phyloP scores from a whole-genome alignment of 2,888 invertebrate species.

The Endomychus coccineus region DNA sequence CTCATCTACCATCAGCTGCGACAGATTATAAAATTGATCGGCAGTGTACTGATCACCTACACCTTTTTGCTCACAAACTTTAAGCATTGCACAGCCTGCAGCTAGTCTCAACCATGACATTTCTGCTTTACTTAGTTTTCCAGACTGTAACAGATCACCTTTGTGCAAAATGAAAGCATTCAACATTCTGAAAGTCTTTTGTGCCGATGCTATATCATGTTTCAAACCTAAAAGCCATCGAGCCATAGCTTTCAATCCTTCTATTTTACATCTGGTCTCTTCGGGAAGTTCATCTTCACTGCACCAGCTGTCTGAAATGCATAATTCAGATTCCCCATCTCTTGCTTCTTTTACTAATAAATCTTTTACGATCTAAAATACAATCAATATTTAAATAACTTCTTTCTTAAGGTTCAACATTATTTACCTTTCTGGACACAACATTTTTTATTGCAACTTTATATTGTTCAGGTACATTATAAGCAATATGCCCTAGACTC shows the following conservation, averaged over 20 bases:
- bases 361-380: slow-evolving; percentile 80
- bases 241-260: slow-evolving; percentile 93
- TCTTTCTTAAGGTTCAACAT: too few species aligned
- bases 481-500: slow-evolving; percentile 89
- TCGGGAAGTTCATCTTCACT: slow-evolving; percentile 78
- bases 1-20: slow-evolving; percentile 80
- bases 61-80: slow-evolving; percentile 93
- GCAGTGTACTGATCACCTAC: slow-evolving; percentile 92
- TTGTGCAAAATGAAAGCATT: slow-evolving; percentile 90
- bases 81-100: slow-evolving; percentile 93
- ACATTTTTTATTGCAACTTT: slow-evolving; percentile 87
- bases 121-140: slow-evolving; percentile 72
- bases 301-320: slow-evolving; percentile 58
- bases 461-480: slow-evolving; percentile 84
- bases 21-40: slow-evolving; percentile 90
- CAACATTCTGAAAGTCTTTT: slow-evolving; percentile 90
- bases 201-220: slow-evolving; percentile 78
- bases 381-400: neutral
- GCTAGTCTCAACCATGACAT: slow-evolving; percentile 88
- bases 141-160: slow-evolving; percentile 58
- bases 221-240: slow-evolving; percentile 91
- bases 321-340: slow-evolving; percentile 44
- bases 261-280: slow-evolving; percentile 87
- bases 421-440: slow-evolving; percentile 74
- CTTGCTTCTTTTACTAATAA: slow-evolving; percentile 73